Evolutionary conservation across 2,888 invertebrate species (phyloP), one percentile per base, ranked within the genome.

Genomic region (Marronus borbonicus): DNA sequence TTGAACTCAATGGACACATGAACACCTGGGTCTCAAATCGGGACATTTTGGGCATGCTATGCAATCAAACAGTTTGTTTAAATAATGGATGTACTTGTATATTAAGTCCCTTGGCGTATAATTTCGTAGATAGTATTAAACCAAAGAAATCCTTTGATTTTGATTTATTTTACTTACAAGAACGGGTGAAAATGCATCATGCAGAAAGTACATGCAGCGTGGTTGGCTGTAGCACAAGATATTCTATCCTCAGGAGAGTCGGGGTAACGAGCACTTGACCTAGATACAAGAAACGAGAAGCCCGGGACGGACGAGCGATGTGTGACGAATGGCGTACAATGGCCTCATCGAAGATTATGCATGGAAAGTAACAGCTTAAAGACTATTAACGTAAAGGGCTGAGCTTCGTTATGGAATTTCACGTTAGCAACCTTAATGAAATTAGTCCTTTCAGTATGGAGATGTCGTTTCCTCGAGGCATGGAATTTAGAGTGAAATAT

Each of bases 231-330:
- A 17, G n/a, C 55, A 8, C 2, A 17, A 3, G 65, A 65, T 65
- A 65, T 65, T 31, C 3, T 17, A 39, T 65, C 17, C 39, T n/a
- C 14, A n/a, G 7, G n/a, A 55, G 39, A 14, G 17, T 17, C 65
- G 44, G 44, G 65, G n/a, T n/a, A 65, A 65, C n/a, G 36, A 65
- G 12, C 65, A 65, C 65, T 65, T 65, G 65, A 65, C 65, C 39
- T 17, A 65, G 17, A 44, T 65, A 39, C 44, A 44, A 44, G 44
- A 44, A 44, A 44, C 44, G 44, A 14, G 10, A 24, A 62, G 31
- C 24, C 12, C 28, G 31, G 28, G 4, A 28, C 62, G 28, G 28
- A 28, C 31, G 28, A 31, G 62, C 28, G 31, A 62, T 62, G 28
- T 24, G 31, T 62, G 62, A 28, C 62, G 28, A 62, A 28, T 28